Conservation (phyloP, 2,113 vertebrate genomes). For the Capreolus pygargus region DNA sequence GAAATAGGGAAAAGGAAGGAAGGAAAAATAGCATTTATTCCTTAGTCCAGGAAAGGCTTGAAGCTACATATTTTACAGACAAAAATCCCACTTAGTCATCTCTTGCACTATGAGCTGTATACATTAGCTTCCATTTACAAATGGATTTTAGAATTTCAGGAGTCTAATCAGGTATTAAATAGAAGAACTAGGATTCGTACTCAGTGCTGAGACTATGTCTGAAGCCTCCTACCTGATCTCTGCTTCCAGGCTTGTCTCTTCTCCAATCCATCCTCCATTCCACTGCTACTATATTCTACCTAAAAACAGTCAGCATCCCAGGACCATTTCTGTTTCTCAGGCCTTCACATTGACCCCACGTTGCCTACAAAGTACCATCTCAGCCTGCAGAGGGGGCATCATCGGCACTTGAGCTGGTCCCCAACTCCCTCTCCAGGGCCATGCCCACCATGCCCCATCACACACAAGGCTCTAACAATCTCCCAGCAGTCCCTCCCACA, state of each 20-base stretch:
- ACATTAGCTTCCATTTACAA: conserved; percentile 4
- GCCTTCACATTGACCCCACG: neutral
- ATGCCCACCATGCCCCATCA: neutral
- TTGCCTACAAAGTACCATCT: neutral
- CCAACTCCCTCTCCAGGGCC: neutral
- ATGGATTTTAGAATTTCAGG: neutral
- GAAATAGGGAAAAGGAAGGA: neutral
- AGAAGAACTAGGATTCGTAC: neutral
- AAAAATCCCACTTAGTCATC: conserved; percentile 47
- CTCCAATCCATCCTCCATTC: neutral
- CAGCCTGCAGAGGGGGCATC: neutral
- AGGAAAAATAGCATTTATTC: neutral
- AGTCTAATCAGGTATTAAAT: neutral
- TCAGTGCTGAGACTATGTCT: neutral
- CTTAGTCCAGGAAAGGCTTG: neutral
- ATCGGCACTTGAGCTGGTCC: neutral
- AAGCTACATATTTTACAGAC: conserved; percentile 9
- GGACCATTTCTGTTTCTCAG: neutral
- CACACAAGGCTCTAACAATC: neutral
- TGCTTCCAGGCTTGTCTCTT: neutral
- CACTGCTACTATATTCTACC: neutral
- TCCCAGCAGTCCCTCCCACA: neutral
- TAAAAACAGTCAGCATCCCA: neutral
- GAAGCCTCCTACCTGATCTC: neutral
- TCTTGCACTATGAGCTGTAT: neutral